These are phyloP conservation scores for Erpornis zantholeuca DNA, from an alignment of 2,113 vertebrate genomes.

Conservation along the genomic window DNA sequence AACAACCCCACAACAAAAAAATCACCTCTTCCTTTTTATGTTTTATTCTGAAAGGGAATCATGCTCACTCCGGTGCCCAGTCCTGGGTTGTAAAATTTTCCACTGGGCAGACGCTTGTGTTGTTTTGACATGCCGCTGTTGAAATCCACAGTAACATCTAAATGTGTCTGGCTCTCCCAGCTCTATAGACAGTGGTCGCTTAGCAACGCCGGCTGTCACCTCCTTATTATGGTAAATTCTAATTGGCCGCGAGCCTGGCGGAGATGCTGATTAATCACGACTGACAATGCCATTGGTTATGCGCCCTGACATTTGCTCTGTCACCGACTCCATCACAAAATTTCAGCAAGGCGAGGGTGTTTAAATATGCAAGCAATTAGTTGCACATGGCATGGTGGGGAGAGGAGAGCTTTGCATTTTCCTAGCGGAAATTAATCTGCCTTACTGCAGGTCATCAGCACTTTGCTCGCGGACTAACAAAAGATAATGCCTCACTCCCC, in stretches of 20 bases:
- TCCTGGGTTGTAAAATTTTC: conserved; percentile 65
- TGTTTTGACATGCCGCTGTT: conserved; percentile 70
- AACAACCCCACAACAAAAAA: neutral
- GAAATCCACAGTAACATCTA: conserved; percentile 74
- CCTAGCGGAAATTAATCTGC: conserved; percentile 25
- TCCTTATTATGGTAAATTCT: conserved; percentile 72
- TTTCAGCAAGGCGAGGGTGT: conserved; percentile 51
- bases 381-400: neutral
- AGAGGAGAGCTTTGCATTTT: conserved; percentile 46
- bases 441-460: neutral
- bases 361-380: conserved; percentile 62
- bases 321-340: conserved; percentile 48
- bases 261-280: conserved; percentile 74
- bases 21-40: neutral
- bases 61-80: conserved; percentile 37
- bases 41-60: conserved; percentile 59
- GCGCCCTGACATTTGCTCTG: conserved; percentile 62
- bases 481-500: neutral
- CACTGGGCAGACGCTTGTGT: conserved; percentile 67
- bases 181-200: conserved; percentile 71
- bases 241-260: conserved; percentile 72
- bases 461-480: neutral
- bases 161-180: conserved; percentile 69
- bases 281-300: conserved; percentile 74
- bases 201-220: conserved; percentile 74